Evolutionary conservation across 2,888 invertebrate species (phyloP), one percentile per base, ranked within the genome.

Genomic region (Plutella xylostella): DNA sequence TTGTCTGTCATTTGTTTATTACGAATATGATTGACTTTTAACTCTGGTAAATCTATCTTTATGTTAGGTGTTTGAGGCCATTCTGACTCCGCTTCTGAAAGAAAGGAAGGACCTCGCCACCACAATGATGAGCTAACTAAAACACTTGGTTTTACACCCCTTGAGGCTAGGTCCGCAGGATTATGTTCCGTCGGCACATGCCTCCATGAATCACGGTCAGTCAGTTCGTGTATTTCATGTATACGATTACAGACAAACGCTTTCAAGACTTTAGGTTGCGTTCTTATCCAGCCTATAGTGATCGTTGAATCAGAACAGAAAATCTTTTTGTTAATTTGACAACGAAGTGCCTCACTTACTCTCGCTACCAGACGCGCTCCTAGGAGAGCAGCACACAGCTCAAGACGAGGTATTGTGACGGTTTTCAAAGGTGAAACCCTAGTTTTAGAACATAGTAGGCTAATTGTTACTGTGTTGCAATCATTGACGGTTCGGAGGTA

Each of bases 381-480:
- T 18, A 37, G 20, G 7, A 37, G 20, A 11, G 37, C 37, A 7
- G 14, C 33, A 33, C 33, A 33, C 3, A 33, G 33, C 14, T 33
- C 33, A 7, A 33, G 33, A n/a, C 33, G 12, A 7, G 33, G 33
- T 7, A 33, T 33, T n/a, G 33, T 33, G 2, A 14, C 15, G 11
- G 33, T n/a, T 14, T 33, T 33, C 7, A 33, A 14, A 14, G 33
- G 33, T 6, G 33, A n/a, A 7, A 33, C n/a, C 7, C 28, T 41
- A 18, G 18, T 21, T 37, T 45, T 45, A 15, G 46, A n/a, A 19
- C 20, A 30, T 5, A 43, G 34, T 11, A 46, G 30, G 7, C 17
- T 7, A 20, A 40, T 22, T 6, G 6, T 14, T 21, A 14, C 35
- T 34, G 12, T 9, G 11, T 19, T 21, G 14, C 42, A 14, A 3